Conservation (phyloP, 2,797 vertebrate genomes). For the Falco cherrug region DNA sequence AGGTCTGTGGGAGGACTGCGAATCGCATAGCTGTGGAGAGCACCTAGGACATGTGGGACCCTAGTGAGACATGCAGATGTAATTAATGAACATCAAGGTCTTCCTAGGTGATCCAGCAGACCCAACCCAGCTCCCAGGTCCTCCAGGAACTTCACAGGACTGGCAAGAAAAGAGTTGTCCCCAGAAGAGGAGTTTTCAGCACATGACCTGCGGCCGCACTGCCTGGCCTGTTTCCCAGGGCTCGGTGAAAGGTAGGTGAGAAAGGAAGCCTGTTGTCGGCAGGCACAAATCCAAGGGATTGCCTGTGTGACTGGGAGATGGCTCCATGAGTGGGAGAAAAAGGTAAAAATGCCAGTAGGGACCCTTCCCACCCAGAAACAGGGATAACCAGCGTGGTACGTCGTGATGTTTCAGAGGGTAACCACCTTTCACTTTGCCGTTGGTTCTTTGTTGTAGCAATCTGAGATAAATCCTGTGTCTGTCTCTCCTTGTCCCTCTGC, state of each 20-base stretch:
- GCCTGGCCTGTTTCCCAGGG: background rate
- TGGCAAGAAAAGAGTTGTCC: background rate
- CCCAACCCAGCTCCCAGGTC: background rate
- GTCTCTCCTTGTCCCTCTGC: background rate
- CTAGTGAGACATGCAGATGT: background rate
- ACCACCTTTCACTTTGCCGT: background rate
- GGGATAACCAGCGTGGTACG: fast-evolving
- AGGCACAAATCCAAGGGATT: background rate
- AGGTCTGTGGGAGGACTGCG: background rate
- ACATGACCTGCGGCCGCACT: fast-evolving
- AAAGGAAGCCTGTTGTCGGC: background rate
- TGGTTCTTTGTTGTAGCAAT: background rate
- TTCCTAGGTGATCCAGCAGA: background rate
- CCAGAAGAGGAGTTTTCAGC: background rate
- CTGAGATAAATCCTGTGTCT: background rate
- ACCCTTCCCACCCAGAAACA: background rate
- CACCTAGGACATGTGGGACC: background rate
- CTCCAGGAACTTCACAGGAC: background rate
- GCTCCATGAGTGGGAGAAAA: background rate
- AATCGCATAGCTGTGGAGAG: background rate
- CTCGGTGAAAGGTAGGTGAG: slow-evolving; percentile 2
- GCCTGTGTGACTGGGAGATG: background rate
- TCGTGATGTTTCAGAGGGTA: background rate
- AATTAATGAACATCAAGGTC: background rate
- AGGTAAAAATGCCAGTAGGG: background rate